Evolutionary conservation across 2,888 invertebrate species (phyloP), one percentile per base, ranked within the genome.

Genomic region (Caenorhabditis zanzibari): DNA sequence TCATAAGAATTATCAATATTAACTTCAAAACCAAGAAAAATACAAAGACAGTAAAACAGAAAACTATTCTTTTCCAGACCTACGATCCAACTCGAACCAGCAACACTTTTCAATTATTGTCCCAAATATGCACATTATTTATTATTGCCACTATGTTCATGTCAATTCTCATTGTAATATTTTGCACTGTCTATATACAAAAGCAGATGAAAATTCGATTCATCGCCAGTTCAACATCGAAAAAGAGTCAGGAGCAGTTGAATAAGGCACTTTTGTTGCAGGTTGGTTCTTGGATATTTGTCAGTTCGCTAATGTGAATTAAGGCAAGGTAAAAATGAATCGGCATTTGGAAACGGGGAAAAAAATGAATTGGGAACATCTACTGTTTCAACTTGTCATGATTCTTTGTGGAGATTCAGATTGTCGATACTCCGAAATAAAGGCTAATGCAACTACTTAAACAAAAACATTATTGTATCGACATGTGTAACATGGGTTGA

Each of bases 201-300:
- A 47, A 28, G 41, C 64, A 72, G 28, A 71, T 75, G 72, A 71
- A 56, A 32, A 24, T 56, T 1, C 28, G 75, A 22, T 66, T 63
- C 19, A 22, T 44, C 5, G 38, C 63, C 1, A 81, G 81, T 19
- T 61, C 59, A 10, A 71, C 19, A 4, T 56, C 75, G 1, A 41
- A 44, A 9, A 75, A 58, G 54, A 28, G 75, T n/a, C 81, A 81
- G 44, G 75, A 81, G 44, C 81, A 81, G 22, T 49, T 81, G 49
- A 81, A 71, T 22, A 63, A 16, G 35, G 64, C 71, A 14, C 44
- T 79, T 12, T 41, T 69, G 26, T 38, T 79, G 32, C 69, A 68
- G 61, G 59, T 69, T 0, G 7, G 59, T n/a, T 32, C n/a, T n/a
- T n/a, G n/a, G n/a, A n/a, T n/a, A n/a, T n/a, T n/a, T n/a, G n/a